Evolutionary conservation across 1,140 invertebrate species (phyloP).

Genomic region (Gyrodactylus salaris): DNA sequence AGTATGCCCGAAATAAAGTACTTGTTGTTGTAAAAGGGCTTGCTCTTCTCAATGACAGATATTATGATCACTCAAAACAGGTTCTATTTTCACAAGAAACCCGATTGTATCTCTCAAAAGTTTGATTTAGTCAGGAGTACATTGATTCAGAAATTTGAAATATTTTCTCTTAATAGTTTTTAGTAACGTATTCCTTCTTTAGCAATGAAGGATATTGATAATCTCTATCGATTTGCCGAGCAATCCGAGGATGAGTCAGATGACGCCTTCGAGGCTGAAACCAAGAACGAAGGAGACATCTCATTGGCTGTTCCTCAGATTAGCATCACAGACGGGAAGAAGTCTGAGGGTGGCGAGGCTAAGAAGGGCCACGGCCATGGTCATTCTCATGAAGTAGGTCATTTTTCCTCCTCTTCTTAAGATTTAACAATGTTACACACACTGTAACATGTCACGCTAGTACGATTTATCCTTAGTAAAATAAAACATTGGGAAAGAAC

Average conservation of each 20-base stretch:
- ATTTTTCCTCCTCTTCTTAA: no score
- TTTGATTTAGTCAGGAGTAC: no score
- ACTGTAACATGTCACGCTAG: no score
- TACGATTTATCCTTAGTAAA: no score
- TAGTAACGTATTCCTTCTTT: neutral
- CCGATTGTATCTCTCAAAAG: no score
- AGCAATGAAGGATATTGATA: conserved; percentile 3
- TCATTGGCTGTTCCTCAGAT: neutral
- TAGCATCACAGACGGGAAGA: neutral
- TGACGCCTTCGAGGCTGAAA: neutral
- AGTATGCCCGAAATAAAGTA: no score
- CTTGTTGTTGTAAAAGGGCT: no score
- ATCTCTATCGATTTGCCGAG: conserved; percentile 1
- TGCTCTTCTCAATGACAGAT: no score
- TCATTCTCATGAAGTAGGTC: conserved; percentile 1
- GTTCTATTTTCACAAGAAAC: no score
- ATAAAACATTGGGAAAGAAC: no score
- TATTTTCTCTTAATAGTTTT: neutral
- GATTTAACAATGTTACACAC: no score
- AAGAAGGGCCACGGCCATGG: neutral
- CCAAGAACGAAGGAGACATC: neutral
- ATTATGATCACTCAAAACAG: no score
- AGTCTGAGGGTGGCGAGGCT: neutral
- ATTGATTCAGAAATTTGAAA: neutral
- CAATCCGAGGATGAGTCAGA: neutral